These are phyloP conservation scores for Varecia variegata DNA, from an alignment of 2,797 vertebrate genomes.

Conservation along the genomic window DNA sequence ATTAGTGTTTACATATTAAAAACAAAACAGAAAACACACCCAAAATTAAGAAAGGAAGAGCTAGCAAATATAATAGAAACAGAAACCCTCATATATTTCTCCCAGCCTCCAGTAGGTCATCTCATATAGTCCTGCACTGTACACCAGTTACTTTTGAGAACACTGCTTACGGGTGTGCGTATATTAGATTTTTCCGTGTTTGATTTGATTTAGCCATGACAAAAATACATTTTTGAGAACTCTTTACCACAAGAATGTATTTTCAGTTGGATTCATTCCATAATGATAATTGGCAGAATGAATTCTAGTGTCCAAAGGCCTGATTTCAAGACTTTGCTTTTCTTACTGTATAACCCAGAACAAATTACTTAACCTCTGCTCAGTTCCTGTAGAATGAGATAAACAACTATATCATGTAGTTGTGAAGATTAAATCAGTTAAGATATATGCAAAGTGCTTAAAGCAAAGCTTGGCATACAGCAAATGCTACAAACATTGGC, in stretches of 20 bases:
- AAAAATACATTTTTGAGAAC: background rate
- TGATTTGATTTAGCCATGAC: background rate
- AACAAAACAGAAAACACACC: background rate
- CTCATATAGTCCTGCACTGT: fast-evolving
- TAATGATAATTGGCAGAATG: background rate
- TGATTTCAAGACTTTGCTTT: background rate
- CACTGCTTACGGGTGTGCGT: background rate
- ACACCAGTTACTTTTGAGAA: background rate
- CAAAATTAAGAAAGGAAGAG: background rate
- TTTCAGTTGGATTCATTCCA: background rate
- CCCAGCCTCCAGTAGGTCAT: fast-evolving
- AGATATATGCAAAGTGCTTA: background rate
- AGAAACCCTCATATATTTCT: background rate
- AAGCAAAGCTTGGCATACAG: background rate
- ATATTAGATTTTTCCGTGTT: background rate
- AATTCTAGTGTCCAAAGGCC: background rate
- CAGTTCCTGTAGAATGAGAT: background rate
- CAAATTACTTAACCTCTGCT: background rate
- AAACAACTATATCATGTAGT: background rate
- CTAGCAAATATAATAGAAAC: background rate
- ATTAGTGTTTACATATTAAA: background rate
- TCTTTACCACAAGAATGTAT: background rate
- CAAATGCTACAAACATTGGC: background rate
- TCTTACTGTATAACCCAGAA: background rate
- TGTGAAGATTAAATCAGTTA: background rate